Evolutionary conservation across 2,888 invertebrate genomes (phyloP), one percentile per base, ranked within the genome.

Genomic region (Belgica antarctica): DNA sequence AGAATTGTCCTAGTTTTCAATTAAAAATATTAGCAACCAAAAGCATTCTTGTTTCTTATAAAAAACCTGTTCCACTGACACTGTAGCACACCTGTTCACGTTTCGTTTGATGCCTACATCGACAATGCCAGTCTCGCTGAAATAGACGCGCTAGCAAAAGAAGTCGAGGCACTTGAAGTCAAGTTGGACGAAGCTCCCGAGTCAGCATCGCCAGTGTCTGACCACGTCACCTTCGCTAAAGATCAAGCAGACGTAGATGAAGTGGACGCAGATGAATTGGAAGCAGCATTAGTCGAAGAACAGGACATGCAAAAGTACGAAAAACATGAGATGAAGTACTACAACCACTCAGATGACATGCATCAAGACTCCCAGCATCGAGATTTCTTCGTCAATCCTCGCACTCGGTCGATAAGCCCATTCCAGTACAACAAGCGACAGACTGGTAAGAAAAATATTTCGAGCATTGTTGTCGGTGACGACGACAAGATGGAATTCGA

Each of bases 401-500:
- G 10, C n/a, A 12, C 12, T n/a, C 41, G 41, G 17, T 22, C 22
- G 8, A 7, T 52, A 12, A 52, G 52, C 46, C 41, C 74, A 76
- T 31, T 78, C 78, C 68, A 77, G 76, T 31, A 73, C 77, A 31
- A 78, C 77, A 73, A 80, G 79, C 73, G 79, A 78, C 73, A 80
- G 47, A 80, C 80, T 1, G 80, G 80, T 69, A 77, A 79, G 73
- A 80, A 80, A 73, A 80, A 80, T 72, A 76, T 78, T 59, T 80
- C 80, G 2, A 78, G 75, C 72, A 79, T 79, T 71, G 79, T 80
- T 5, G 79, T 80, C 41, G 76, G 77, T 73, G 78, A 79, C 4
- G 77, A 77, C 71, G 76, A 73, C 68, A 80, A 79, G 75, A 80
- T 80, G 79, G 80, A 80, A 72, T 80, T 80, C 65, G 75, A 79